phyloP scores from a whole-genome alignment of 2,888 invertebrate species.

The Vanessa cardui region DNA sequence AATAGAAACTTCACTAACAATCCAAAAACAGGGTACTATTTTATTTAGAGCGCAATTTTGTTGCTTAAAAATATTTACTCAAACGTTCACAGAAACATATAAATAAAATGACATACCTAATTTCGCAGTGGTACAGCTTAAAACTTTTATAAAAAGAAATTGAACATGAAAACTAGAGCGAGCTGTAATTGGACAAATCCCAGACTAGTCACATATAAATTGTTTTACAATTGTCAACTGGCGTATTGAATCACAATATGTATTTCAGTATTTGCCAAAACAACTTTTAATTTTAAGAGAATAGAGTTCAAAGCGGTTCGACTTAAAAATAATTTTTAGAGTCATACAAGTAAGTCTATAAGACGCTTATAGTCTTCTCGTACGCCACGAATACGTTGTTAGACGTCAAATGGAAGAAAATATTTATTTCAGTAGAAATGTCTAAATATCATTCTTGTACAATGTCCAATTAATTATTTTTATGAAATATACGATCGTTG shows the following conservation, averaged over 20 bases:
- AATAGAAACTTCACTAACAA: too few species aligned
- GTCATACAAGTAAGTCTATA: constrained; percentile 24
- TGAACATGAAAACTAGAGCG: constrained; percentile 31
- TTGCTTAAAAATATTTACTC: too few species aligned
- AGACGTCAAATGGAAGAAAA: constrained; percentile 22
- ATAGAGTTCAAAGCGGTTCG: constrained; percentile 14
- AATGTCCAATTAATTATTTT: neutral
- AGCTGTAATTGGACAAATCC: constrained; percentile 39
- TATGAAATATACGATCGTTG: too few species aligned
- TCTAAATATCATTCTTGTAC: neutral
- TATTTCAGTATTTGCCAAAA: constrained; percentile 12
- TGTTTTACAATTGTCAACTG: constrained; percentile 36
- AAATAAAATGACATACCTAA: neutral
- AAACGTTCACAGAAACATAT: neutral
- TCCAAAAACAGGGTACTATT: too few species aligned
- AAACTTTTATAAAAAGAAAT: constrained; percentile 17
- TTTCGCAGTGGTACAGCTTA: neutral
- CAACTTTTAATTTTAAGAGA: neutral
- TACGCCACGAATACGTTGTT: constrained; percentile 24
- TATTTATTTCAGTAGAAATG: neutral
- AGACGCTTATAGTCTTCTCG: constrained; percentile 27
- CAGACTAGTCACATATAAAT: constrained; percentile 32
- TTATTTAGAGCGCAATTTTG: too few species aligned
- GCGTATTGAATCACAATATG: constrained; percentile 10
- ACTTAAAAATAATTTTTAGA: constrained; percentile 15